Base-by-base conservation (phyloP, 2,797 vertebrate genomes). In the Taeniopygia guttata region DNA sequence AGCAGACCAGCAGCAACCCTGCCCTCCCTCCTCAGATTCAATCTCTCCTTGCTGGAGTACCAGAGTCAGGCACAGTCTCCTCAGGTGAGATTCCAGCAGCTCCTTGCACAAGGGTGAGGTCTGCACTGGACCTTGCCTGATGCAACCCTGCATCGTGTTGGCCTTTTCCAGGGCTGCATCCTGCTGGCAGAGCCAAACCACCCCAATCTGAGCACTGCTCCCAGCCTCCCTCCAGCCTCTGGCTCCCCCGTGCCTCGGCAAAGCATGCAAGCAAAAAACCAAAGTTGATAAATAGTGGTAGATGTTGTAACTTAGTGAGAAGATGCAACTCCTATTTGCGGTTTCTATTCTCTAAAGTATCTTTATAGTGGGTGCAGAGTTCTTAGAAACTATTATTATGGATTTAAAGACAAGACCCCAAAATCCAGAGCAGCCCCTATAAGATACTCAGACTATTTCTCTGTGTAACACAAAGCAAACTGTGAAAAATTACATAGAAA, bases 331-430 rank as follows among this genome's bases (percentile, higher is more conserved):
- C 48, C 36, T 15, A 0, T 0, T 22, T 29, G 42, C 0, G 2
- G 15, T 46, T 74, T 62, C 58, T 64, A 3, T 30, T 13, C 66
- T 36, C 58, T 21, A 4, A 59, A 63, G 40, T n/a, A 64, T 25
- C 74, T 43, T 34, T 10, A 2, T 0, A 36, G 21, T 1, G 4
- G 5, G 70, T 1, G 1, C 9, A 2, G 8, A 32, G 56, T 3
- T 56, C 43, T n/a, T 10, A 63, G 45, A 63, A 59, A 30, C 16
- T 10, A 16, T 15, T 27, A 14, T 19, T 21, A 42, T 0, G 5
- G 46, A 52, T 55, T 40, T 49, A 52, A 93, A 63, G 2, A 7
- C 4, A 22, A 36, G 34, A 38, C 8, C 25, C 34, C 0, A 0
- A 69, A 77, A 83, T 29, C 40, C 38, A 30, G 20, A 4, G 4